These are phyloP conservation scores for Pungitius pungitius DNA, from an alignment of 2,113 vertebrate species.

Conservation along the genomic window DNA sequence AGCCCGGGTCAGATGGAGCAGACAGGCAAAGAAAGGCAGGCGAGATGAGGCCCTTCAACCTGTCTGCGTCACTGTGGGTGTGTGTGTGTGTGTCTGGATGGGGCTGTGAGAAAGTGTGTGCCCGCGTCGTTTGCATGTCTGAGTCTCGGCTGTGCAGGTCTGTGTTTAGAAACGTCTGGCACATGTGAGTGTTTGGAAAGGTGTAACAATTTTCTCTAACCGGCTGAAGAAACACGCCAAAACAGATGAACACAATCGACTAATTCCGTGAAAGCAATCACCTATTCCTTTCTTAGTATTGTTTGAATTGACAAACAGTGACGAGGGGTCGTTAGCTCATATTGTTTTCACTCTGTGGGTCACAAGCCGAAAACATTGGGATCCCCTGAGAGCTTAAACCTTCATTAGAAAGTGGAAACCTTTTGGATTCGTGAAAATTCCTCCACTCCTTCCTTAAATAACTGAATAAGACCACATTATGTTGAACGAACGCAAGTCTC, in stretches of 20 bases:
- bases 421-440: background rate
- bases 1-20: slow-evolving; percentile 74
- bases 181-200: slow-evolving; percentile 23
- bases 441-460: background rate
- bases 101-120: slow-evolving; percentile 69
- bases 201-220: background rate
- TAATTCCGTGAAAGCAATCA: background rate
- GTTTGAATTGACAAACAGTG: background rate
- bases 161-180: slow-evolving; percentile 52
- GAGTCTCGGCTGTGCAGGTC: slow-evolving; percentile 46
- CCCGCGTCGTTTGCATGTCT: slow-evolving; percentile 65
- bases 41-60: slow-evolving; percentile 79
- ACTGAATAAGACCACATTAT: background rate
- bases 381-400: background rate
- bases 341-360: background rate
- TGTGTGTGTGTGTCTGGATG: slow-evolving; percentile 59
- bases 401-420: background rate
- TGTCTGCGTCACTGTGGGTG: slow-evolving; percentile 70
- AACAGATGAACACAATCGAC: background rate
- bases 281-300: background rate
- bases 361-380: background rate
- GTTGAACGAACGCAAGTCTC: background rate
- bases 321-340: background rate
- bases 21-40: slow-evolving; percentile 77
- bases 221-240: background rate